Base-by-base conservation (phyloP, 2,888 invertebrate genomes). In the Pilophorus perplexus region DNA sequence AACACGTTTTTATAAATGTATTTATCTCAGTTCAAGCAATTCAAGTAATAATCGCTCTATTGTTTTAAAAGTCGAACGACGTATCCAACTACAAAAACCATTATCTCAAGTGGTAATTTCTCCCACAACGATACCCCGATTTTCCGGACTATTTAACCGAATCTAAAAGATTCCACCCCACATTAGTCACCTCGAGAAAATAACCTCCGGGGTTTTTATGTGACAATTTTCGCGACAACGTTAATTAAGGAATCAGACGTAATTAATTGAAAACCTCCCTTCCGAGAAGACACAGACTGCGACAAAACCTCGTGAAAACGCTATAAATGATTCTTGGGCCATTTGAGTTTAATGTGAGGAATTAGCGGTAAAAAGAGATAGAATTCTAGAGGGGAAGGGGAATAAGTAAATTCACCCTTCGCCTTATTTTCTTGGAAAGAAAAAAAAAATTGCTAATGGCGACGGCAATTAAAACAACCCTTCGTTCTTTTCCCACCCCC, bases 341-440 rank as follows among this genome's bases (percentile, higher is more conserved):
- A 64, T 64, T 64, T 64, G 38, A 37, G 64, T 64, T 64, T 50
- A 64, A 64, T 64, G 64, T 42, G 25, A 42, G 27, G 59, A 42
- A 59, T 59, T 59, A 59, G 42, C 20, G 42, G 42, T 57, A 18
- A 23, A 59, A 23, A 16, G 48, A 14, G 16, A 52, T 52, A 28
- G 52, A 25, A n/a, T 27, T 52, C 16, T n/a, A n/a, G n/a, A n/a
- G n/a, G 52, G 10, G 23, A 46, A 42, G 40, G n/a, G 59, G 59
- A 42, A 42, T 59, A 59, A 42, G 42, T 42, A 59, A 59, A 59
- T 59, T 59, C 59, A 14, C 23, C 25, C 59, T 10, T 40, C 1
- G 10, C 3, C 2, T 12, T 27, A 14, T 52, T 52, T 28, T 28
- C 27, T 8, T 52, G n/a, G 22, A 23, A 22, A 12, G 48, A 18